Base-by-base conservation (phyloP, 2,113 vertebrate species). In the Sinocyclocheilus rhinocerous region DNA sequence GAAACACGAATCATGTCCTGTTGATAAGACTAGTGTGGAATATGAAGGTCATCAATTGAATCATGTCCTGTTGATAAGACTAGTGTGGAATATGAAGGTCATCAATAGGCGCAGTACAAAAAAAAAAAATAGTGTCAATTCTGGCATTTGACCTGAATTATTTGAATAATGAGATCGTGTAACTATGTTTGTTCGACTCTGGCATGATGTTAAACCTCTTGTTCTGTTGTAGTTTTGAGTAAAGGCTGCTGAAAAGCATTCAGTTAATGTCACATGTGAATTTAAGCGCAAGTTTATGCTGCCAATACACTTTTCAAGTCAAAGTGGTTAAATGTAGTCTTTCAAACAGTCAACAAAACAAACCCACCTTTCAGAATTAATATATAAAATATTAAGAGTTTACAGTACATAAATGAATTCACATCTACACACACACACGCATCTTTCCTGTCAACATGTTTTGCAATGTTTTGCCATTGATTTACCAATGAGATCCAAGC, bases 1-100 rank as follows among this genome's bases (percentile, higher is more conserved):
- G 45, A 26, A 65, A 50, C 45, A 78, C 42, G 79, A 63, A 8
- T 29, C 79, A 48, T 42, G 77, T 79, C 55, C 78, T 65, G 36
- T 77, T 50, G 76, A 55, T 77, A 55, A 55, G 75, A 33, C 48
- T 9, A 24, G 16, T 29, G 63, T 52, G 42, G 24, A 82, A 82
- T 29, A 77, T 55, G n/a, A n/a, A n/a, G n/a, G n/a, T n/a, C n/a
- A n/a, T n/a, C n/a, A n/a, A n/a, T n/a, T n/a, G n/a, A n/a, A n/a
- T n/a, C n/a, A n/a, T n/a, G n/a, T n/a, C n/a, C n/a, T n/a, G n/a
- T n/a, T n/a, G n/a, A n/a, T n/a, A n/a, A n/a, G n/a, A n/a, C n/a
- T n/a, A n/a, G n/a, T n/a, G n/a, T n/a, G n/a, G n/a, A n/a, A n/a
- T n/a, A n/a, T n/a, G 24, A 77, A 76, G 75, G 48, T 12, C 70